phyloP scores from a whole-genome alignment of 2,888 invertebrate species.

The Oxytorus armatus region DNA sequence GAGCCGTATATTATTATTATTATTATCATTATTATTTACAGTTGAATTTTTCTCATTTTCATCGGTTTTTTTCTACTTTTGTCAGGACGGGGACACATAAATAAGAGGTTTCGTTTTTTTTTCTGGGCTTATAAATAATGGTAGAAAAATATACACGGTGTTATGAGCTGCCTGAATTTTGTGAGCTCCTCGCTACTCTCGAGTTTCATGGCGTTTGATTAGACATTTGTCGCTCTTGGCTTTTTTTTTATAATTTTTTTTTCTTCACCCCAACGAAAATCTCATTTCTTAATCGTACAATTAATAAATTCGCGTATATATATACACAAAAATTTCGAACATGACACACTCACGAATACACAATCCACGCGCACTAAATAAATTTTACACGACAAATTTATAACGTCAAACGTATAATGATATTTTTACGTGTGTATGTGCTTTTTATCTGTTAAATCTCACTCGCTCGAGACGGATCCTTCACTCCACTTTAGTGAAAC shows the following conservation, averaged over 20 bases:
- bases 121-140: conserved; percentile 74
- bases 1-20: conserved; percentile 40
- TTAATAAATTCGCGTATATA: conserved; percentile 26
- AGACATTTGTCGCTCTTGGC: conserved; percentile 15
- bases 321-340: conserved; percentile 61
- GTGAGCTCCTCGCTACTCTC: conserved; percentile 45
- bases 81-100: conserved; percentile 72
- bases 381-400: conserved; percentile 55
- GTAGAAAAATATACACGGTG: conserved; percentile 79
- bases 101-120: conserved; percentile 68
- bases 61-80: conserved; percentile 23
- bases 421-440: conserved; percentile 30
- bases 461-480: no score
- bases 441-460: background rate
- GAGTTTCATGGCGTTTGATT: conserved; percentile 57
- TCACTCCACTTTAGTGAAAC: no score
- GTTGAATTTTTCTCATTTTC: conserved; percentile 35
- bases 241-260: background rate
- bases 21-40: conserved; percentile 46
- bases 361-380: conserved; percentile 56
- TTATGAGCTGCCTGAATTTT: conserved; percentile 65
- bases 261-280: background rate
- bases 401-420: conserved; percentile 49
- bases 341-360: conserved; percentile 58
- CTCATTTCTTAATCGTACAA: background rate